Conservation (phyloP, 2,888 invertebrate species). For the Synanthedon vespiformis region DNA sequence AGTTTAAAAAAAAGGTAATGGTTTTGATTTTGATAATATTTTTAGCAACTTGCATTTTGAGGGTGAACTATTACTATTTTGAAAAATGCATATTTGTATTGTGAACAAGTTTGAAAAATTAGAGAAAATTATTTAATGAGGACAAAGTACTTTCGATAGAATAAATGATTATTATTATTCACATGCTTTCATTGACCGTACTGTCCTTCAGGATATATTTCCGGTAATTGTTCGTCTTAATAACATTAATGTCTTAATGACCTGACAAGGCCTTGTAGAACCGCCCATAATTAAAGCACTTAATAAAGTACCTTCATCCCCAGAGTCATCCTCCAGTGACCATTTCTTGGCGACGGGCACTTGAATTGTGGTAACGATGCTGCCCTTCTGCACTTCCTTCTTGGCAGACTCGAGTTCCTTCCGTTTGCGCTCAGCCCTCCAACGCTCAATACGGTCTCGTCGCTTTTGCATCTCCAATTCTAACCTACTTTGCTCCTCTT, state of each 20-base stretch:
- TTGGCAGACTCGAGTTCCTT: slow-evolving; percentile 85
- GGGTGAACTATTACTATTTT: too few relatives aligned
- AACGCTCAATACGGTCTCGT: slow-evolving; percentile 93
- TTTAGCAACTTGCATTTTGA: not conserved
- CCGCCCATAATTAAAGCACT: too few relatives aligned
- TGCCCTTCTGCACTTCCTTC: slow-evolving; percentile 78
- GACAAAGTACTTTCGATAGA: not conserved
- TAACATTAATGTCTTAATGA: too few relatives aligned
- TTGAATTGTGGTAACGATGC: slow-evolving; percentile 72
- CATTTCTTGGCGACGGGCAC: slow-evolving; percentile 81
- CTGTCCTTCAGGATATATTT: too few relatives aligned
- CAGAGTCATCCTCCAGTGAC: slow-evolving; percentile 96
- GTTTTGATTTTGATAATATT: too few relatives aligned
- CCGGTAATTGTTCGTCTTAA: too few relatives aligned
- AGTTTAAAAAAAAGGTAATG: too few relatives aligned
- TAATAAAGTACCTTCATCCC: slow-evolving; percentile 79
- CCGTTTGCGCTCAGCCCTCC: slow-evolving; percentile 93
- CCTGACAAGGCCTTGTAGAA: too few relatives aligned
- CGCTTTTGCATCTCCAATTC: slow-evolving; percentile 97
- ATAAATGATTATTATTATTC: not conserved
- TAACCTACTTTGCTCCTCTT: slow-evolving; percentile 89
- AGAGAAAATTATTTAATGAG: not conserved
- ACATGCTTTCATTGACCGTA: too few relatives aligned
- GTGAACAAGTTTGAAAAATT: not conserved
- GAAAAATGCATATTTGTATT: not conserved